phyloP scores from a whole-genome alignment of 2,888 invertebrate genomes.

The Tetragonula carbonaria region DNA sequence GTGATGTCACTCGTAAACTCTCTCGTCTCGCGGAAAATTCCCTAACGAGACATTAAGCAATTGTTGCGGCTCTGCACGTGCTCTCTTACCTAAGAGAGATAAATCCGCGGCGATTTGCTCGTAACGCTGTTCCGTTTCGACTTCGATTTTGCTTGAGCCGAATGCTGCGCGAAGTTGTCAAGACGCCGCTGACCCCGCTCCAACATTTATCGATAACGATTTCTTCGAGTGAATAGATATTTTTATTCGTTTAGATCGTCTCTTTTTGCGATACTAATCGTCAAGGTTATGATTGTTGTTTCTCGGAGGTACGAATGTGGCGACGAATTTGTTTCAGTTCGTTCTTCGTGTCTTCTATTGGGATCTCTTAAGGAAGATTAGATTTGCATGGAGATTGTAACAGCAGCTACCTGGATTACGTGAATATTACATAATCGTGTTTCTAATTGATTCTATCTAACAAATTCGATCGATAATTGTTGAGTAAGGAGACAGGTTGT shows the following conservation, averaged over 20 bases:
- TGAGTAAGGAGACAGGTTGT: neutral
- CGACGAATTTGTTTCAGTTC: neutral
- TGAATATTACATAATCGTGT: neutral
- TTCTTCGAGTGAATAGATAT: no score
- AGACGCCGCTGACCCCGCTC: neutral
- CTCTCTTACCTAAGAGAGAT: neutral
- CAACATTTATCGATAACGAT: no score
- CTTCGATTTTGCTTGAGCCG: neutral
- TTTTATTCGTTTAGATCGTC: no score
- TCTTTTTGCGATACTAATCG: no score
- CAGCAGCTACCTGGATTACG: constrained; percentile 2
- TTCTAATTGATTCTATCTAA: constrained; percentile 5
- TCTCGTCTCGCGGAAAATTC: constrained; percentile 73
- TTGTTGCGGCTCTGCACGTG: constrained; percentile 7
- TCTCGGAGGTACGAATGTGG: no score
- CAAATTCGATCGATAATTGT: neutral
- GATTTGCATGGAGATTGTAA: neutral
- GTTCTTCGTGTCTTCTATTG: neutral
- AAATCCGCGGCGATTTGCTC: neutral
- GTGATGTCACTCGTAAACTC: constrained; percentile 57
- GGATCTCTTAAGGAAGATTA: neutral
- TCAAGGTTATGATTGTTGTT: no score
- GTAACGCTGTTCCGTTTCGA: neutral
- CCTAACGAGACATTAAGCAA: constrained; percentile 36
- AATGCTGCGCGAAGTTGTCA: neutral